Percentiles rank a stretch among this genome's conserved stretches.
Conservation (phyloP, 2,888 invertebrate species). For the Drosophila aldrichi region DNA sequence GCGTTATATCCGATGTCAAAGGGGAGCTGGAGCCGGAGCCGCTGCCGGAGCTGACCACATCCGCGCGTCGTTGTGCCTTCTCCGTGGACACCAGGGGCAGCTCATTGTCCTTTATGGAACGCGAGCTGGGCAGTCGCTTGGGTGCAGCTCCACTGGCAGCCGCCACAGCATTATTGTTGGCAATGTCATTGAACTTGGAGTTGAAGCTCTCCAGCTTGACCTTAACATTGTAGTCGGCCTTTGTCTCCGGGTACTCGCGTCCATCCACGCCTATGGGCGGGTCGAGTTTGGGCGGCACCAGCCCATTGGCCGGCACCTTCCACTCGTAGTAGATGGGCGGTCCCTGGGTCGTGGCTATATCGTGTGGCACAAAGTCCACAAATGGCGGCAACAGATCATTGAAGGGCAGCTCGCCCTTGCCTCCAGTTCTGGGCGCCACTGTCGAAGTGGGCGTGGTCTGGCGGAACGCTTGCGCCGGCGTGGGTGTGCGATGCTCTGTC, state of each 20-base stretch:
- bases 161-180: conserved; percentile 17
- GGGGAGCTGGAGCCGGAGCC: conserved; percentile 31
- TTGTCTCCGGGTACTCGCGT: conserved; percentile 80
- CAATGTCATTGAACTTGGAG: conserved; percentile 52
- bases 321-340: conserved; percentile 89
- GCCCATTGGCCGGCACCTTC: conserved; percentile 88
- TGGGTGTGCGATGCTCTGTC: conserved; percentile 72
- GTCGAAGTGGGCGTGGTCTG: conserved; percentile 54
- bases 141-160: conserved; percentile 20
- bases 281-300: conserved; percentile 87
- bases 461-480: conserved; percentile 80
- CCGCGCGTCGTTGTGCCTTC: conserved; percentile 80
- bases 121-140: conserved; percentile 70
- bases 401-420: conserved; percentile 67
- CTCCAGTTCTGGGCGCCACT: conserved; percentile 8
- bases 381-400: conserved; percentile 87
- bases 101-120: conserved; percentile 79
- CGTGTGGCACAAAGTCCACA: conserved; percentile 85
- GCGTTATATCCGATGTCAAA: conserved; percentile 84
- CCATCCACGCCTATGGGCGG: conserved; percentile 85
- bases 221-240: conserved; percentile 66
- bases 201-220: conserved; percentile 40
- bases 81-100: conserved; percentile 45
- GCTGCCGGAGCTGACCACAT: conserved; percentile 32
- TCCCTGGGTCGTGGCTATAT: conserved; percentile 87